Percentiles rank a stretch among this genome's conserved stretches.
phyloP scores from a whole-genome alignment of 2,797 vertebrate genomes.

The Neosilurus mollespiculum region DNA sequence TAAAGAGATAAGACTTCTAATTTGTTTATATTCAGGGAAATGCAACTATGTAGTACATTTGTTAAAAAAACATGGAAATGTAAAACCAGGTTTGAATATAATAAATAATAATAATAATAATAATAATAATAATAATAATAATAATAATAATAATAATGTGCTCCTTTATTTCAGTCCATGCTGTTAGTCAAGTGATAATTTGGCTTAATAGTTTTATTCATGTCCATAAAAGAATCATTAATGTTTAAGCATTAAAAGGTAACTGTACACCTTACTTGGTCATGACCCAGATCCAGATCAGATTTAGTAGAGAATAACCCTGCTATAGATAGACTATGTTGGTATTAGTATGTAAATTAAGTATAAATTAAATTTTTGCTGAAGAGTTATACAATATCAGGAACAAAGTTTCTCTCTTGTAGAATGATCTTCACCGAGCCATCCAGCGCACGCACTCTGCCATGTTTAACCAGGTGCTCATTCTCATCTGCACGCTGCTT shows the following conservation, averaged over 20 bases:
- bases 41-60: neutral
- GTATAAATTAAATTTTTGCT: neutral
- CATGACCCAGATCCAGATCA: neutral
- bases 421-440: conserved; percentile 85
- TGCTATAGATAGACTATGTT: neutral
- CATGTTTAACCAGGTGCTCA: conserved; percentile 87
- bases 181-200: neutral
- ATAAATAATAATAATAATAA: neutral
- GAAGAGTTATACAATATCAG: neutral
- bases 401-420: conserved; percentile 25
- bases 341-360: neutral
- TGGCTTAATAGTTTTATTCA: neutral
- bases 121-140: no score
- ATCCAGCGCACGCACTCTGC: conserved; percentile 85
- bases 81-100: neutral
- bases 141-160: no score
- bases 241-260: neutral
- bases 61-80: neutral
- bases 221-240: neutral
- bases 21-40: neutral
- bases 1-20: neutral
- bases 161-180: neutral
- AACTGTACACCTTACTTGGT: neutral
- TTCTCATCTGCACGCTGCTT: conserved; percentile 83
- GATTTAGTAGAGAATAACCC: neutral